phyloP scores from a whole-genome alignment of 2,888 invertebrate genomes.

The Protodeltote pygarga region DNA sequence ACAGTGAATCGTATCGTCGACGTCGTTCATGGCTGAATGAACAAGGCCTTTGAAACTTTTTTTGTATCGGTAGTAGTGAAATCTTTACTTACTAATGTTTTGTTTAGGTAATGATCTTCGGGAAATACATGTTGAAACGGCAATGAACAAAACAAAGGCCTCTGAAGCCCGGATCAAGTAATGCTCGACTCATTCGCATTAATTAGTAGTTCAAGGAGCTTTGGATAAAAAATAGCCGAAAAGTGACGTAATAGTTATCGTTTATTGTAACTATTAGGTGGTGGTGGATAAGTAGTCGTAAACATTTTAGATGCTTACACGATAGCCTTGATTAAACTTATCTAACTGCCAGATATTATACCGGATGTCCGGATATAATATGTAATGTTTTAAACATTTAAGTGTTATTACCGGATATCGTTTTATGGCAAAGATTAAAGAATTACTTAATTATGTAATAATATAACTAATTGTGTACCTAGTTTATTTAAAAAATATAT shows the following conservation, averaged over 20 bases:
- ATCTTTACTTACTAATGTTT: conserved; percentile 52
- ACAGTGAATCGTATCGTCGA: conserved; percentile 42
- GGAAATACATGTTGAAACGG: conserved; percentile 35
- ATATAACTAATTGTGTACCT: too few relatives aligned
- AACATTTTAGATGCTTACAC: conserved; percentile 30
- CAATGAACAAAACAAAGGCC: conserved; percentile 38
- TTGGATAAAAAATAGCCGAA: conserved; percentile 24
- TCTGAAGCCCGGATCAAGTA: conserved; percentile 39
- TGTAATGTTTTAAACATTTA: too few relatives aligned
- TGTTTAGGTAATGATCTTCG: conserved; percentile 37
- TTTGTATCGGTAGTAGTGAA: conserved; percentile 48
- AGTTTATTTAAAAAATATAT: too few relatives aligned
- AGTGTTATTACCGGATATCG: too few relatives aligned
- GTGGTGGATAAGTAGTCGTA: conserved; percentile 20
- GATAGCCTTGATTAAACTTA: background rate
- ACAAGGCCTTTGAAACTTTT: conserved; percentile 49
- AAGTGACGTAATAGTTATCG: conserved; percentile 35
- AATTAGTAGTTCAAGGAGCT: conserved; percentile 48
- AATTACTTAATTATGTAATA: background rate
- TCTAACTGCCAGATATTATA: background rate
- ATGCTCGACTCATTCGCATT: conserved; percentile 40
- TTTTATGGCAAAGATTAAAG: background rate
- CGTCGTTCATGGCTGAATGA: conserved; percentile 49
- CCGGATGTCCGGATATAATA: too few relatives aligned
- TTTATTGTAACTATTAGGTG: conserved; percentile 4